Evolutionary conservation across 1,140 invertebrate genomes (phyloP), one percentile per base, ranked within the genome.

Genomic region (Aphidius gifuensis): DNA sequence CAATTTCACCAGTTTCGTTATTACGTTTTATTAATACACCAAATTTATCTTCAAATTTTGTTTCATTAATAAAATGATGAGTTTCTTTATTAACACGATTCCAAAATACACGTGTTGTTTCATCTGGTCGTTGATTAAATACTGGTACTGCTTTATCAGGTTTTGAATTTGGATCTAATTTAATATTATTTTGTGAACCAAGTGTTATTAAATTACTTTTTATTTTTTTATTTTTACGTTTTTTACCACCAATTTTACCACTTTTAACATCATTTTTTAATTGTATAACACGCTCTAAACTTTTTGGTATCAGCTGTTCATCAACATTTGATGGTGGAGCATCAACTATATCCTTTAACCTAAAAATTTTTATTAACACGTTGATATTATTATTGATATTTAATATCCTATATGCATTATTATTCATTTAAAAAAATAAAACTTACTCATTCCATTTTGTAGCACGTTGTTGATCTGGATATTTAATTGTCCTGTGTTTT

Each of bases 401-500:
- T 16, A 49, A 49, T 49, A n/a, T 16, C n/a, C 7, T 49, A 9
- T 7, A 9, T 44, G 6, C 1, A 44, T 44, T 44, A 44, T 6
- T 6, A 6, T 44, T 9, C 43, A 44, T 44, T 44, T 9, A 44
- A 6, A 44, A 9, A 44, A 44, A 9, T 44, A 62, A 62, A 21
- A 53, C 39, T 78, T 77, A 88, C 87, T 81, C 82, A 67, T 82
- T 78, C 32, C 85, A 70, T 64, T 87, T 80, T 68, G 78, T 81
- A 39, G 82, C 83, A 67, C 80, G 80, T 73, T 90, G 88, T 69
- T 85, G 83, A 51, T 85, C 71, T 5, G 87, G 87, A 82, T 90
- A 87, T 75, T 87, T 88, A 6, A 89, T 82, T 57, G 87, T 87
- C 60, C 82, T 78, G 68, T 90, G 88, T 77, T 88, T 90, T 71